These are phyloP conservation scores for Zaprionus nigranus DNA, from an alignment of 1,140 invertebrate species.

Conservation along the genomic window DNA sequence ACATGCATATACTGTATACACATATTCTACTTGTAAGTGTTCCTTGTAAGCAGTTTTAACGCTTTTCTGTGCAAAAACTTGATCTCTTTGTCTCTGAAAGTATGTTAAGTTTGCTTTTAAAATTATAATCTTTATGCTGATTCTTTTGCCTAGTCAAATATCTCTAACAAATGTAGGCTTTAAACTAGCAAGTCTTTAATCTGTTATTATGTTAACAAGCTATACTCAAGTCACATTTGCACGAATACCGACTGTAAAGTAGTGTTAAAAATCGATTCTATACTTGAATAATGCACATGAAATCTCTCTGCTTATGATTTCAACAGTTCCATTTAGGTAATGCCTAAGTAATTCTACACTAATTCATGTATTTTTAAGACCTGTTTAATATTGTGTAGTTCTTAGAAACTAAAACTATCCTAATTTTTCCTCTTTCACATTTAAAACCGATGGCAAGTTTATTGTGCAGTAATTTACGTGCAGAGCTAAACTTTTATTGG, in stretches of 20 bases:
- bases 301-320: neutral
- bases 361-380: too few relatives aligned
- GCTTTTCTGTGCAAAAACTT: neutral
- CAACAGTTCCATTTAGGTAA: neutral
- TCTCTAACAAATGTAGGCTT: neutral
- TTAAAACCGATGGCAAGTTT: neutral
- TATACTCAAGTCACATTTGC: too few relatives aligned
- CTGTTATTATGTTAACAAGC: neutral
- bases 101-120: neutral
- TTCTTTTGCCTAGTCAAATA: neutral
- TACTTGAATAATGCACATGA: too few relatives aligned
- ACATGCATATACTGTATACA: neutral
- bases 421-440: neutral
- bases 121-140: neutral
- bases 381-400: neutral
- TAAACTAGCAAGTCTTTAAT: neutral
- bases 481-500: conserved; percentile 9
- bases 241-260: too few relatives aligned
- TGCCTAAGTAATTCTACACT: too few relatives aligned
- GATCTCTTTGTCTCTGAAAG: neutral
- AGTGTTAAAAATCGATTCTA: too few relatives aligned
- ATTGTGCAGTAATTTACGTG: conserved; percentile 2
- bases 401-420: neutral
- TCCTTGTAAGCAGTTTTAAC: neutral
- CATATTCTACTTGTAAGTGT: neutral